phyloP scores from a whole-genome alignment of 2,888 invertebrate species.

The Heliconius ethilla region DNA sequence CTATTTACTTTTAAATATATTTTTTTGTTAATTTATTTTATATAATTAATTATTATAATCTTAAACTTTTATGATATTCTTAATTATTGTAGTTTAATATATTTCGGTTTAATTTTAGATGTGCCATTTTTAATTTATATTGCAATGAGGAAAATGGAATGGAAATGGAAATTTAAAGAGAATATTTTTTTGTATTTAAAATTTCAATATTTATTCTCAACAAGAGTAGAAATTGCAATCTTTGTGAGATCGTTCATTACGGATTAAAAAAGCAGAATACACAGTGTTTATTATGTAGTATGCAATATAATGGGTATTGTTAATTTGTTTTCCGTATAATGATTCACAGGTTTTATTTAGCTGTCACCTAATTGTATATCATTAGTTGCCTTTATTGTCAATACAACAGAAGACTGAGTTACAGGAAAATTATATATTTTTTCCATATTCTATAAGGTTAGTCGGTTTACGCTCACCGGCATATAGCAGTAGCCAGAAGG shows the following conservation, averaged over 20 bases:
- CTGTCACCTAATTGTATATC: slow-evolving; percentile 10
- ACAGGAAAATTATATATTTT: background rate
- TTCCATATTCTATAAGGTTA: background rate
- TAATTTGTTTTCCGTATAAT: slow-evolving; percentile 1
- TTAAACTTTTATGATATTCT: background rate
- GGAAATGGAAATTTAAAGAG: no score
- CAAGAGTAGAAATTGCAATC: background rate
- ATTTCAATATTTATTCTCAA: background rate
- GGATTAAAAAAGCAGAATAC: background rate
- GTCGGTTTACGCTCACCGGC: no score
- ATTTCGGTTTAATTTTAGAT: background rate
- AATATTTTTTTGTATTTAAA: background rate
- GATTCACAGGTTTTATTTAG: slow-evolving; percentile 6
- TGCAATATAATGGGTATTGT: slow-evolving; percentile 14
- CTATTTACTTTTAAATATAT: background rate
- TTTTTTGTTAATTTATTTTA: no score
- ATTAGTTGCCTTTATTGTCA: background rate
- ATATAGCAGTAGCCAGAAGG: no score
- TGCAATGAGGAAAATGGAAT: no score
- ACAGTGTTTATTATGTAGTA: background rate
- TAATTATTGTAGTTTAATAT: background rate
- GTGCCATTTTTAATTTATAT: no score
- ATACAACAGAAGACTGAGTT: background rate
- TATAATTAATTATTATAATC: background rate
- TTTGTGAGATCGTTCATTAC: background rate